A percentile compares a stretch with the other conserved stretches of the same genome.
These are phyloP conservation scores for Caenorhabditis becei DNA, from an alignment of 2,888 invertebrate genomes.

Conservation along the genomic window DNA sequence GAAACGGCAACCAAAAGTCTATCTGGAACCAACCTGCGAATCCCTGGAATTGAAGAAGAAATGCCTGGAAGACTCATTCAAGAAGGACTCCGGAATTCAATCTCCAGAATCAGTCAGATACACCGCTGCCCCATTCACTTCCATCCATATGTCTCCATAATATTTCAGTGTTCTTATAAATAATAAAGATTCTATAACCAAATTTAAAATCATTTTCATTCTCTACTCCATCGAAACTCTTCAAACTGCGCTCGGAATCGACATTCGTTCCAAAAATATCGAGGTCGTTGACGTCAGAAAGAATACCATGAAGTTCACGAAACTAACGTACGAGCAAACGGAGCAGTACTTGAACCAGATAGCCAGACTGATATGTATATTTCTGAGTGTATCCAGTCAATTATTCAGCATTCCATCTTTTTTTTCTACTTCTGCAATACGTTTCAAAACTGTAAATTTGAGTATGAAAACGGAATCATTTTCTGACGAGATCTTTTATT, in stretches of 20 bases:
- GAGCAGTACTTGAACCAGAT: slow-evolving; percentile 79
- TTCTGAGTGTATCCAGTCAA: slow-evolving; percentile 8
- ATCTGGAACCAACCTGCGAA: slow-evolving; percentile 13
- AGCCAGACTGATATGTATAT: slow-evolving; percentile 76
- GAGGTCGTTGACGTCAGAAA: slow-evolving; percentile 94
- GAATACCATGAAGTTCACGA: slow-evolving; percentile 88
- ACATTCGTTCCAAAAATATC: slow-evolving; percentile 95
- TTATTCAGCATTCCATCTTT: slow-evolving; percentile 12
- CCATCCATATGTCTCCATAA: not conserved
- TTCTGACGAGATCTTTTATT: slow-evolving; percentile 34
- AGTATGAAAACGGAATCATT: not conserved
- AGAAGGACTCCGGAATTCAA: not conserved
- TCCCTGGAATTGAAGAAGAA: not conserved
- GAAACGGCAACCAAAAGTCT: not conserved
- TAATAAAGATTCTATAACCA: too few relatives aligned
- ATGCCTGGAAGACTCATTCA: not conserved
- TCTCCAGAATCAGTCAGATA: slow-evolving; percentile 28
- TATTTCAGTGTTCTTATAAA: too few relatives aligned
- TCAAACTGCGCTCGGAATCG: slow-evolving; percentile 93
- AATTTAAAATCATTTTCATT: too few relatives aligned
- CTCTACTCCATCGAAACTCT: slow-evolving; percentile 86
- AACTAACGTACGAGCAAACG: slow-evolving; percentile 75
- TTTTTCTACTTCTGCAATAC: not conserved
- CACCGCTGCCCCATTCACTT: slow-evolving; percentile 12
- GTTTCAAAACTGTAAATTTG: slow-evolving; percentile 2